Conservation (phyloP, 2,888 invertebrate species). For the Drosophila testacea region DNA sequence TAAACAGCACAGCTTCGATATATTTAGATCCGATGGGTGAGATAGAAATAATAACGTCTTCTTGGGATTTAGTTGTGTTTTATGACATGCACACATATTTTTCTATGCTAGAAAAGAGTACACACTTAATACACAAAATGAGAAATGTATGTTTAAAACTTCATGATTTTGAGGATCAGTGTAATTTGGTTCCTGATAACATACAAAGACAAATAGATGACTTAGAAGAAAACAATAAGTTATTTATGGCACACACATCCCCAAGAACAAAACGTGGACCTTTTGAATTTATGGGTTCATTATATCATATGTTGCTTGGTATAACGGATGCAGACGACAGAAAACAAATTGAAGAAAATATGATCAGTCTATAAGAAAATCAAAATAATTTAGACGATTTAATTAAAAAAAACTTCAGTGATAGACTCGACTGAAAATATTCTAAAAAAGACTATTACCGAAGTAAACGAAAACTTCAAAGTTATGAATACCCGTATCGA, state of each 20-base stretch:
- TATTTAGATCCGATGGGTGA: background rate
- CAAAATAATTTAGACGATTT: conserved; percentile 2
- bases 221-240: background rate
- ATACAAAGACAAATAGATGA: background rate
- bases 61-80: conserved; percentile 14
- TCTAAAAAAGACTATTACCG: background rate
- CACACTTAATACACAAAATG: background rate
- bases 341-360: background rate
- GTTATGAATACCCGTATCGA: no score
- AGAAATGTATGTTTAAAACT: background rate
- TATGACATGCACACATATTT: no score
- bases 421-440: background rate
- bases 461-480: background rate
- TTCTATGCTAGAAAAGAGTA: no score
- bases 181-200: conserved; percentile 2
- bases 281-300: conserved; percentile 16
- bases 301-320: conserved; percentile 29
- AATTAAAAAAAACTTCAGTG: background rate
- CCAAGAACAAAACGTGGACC: conserved; percentile 4
- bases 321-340: conserved; percentile 23
- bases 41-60: background rate
- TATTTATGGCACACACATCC: background rate
- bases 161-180: conserved; percentile 10
- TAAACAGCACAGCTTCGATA: no score
- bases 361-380: conserved; percentile 11